Percentiles rank a stretch among this genome's conserved stretches.
Conservation (phyloP, 2,888 invertebrate species). For the Tanaodytes sp. region DNA sequence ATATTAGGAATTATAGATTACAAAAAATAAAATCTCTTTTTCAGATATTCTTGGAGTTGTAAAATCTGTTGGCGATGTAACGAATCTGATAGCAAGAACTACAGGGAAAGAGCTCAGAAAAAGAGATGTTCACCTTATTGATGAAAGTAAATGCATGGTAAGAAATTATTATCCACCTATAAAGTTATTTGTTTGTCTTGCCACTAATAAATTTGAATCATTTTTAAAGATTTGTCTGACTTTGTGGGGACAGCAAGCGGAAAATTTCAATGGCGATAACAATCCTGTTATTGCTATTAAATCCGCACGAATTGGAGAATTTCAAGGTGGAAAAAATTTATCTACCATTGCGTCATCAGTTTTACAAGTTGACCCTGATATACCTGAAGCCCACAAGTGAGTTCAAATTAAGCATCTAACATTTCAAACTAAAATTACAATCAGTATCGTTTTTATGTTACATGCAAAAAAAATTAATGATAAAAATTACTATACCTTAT, state of each 20-base stretch:
- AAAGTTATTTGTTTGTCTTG: no score
- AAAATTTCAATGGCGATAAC: constrained; percentile 83
- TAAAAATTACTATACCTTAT: no score
- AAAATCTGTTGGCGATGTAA: constrained; percentile 81
- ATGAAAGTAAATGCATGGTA: constrained; percentile 84
- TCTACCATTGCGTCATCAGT: constrained; percentile 77
- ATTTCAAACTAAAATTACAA: no score
- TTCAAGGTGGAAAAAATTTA: constrained; percentile 85
- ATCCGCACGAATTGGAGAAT: constrained; percentile 89
- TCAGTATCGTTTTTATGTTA: no score
- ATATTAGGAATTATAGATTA: not conserved
- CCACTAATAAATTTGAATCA: no score
- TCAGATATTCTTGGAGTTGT: constrained; percentile 93
- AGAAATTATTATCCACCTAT: constrained; percentile 46
- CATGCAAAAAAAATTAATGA: no score
- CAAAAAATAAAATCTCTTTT: constrained; percentile 54
- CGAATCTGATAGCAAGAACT: constrained; percentile 81
- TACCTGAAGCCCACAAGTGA: constrained; percentile 84
- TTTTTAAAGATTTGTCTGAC: constrained; percentile 83
- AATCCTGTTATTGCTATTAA: constrained; percentile 91
- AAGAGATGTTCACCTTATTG: constrained; percentile 89
- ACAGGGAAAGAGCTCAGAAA: constrained; percentile 90
- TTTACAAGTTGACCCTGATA: constrained; percentile 89
- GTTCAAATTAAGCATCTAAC: no score
- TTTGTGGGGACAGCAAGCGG: constrained; percentile 93